phyloP scores from a whole-genome alignment of 2,113 vertebrate genomes.

The Saccopteryx bilineata region DNA sequence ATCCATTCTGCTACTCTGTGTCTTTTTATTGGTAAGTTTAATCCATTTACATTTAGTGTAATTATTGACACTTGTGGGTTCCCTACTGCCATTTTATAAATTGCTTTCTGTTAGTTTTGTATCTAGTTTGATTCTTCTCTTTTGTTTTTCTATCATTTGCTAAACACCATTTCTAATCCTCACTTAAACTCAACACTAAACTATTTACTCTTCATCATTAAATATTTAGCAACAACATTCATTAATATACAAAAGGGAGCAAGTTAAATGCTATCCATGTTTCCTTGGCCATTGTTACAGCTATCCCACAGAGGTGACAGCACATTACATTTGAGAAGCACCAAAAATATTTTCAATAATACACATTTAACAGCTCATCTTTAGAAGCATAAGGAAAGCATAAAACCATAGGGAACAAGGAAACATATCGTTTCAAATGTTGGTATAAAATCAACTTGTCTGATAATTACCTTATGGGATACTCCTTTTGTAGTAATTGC shows the following conservation, averaged over 20 bases:
- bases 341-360: not conserved
- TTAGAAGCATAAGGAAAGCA: not conserved
- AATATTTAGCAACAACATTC: constrained; percentile 33
- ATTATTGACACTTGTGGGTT: too few relatives aligned
- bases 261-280: not conserved
- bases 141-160: too few relatives aligned
- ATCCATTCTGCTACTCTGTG: too few relatives aligned
- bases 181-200: not conserved
- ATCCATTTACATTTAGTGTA: too few relatives aligned
- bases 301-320: not conserved
- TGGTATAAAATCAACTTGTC: constrained; percentile 54
- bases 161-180: not conserved
- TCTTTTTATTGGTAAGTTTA: too few relatives aligned
- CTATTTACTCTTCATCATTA: not conserved
- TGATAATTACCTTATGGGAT: not conserved
- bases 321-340: not conserved
- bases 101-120: too few relatives aligned
- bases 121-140: too few relatives aligned
- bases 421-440: constrained; percentile 25
- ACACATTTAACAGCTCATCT: not conserved
- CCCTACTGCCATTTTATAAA: too few relatives aligned
- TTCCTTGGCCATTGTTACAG: not conserved
- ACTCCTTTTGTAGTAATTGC: constrained; percentile 24
- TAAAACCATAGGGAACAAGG: not conserved
- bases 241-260: not conserved